phyloP scores from a whole-genome alignment of 30 jellyfish, hydroid and myxozoan genomes.

The Aurelia sp. region DNA sequence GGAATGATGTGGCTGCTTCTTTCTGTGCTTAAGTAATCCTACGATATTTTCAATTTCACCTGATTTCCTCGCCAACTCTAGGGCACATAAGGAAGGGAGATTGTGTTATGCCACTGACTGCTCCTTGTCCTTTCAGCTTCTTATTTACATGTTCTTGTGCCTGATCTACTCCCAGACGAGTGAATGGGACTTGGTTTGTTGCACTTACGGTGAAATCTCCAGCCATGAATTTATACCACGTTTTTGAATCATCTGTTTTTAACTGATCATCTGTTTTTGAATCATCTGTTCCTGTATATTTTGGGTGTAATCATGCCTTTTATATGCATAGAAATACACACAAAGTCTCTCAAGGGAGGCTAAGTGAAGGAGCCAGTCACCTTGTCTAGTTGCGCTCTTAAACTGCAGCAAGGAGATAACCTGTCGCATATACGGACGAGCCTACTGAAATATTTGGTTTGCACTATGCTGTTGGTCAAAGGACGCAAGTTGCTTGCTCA shows the following conservation, averaged over 20 bases:
- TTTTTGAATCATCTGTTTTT: not conserved
- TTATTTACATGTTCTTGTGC: conserved; percentile 30
- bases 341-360: conserved; percentile 8
- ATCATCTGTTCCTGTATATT: conserved; percentile 5
- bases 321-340: not conserved
- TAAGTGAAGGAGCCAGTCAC: conserved; percentile 8
- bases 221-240: not conserved
- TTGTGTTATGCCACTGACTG: conserved; percentile 41
- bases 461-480: not conserved
- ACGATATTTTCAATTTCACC: conserved; percentile 3
- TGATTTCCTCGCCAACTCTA: conserved; percentile 32
- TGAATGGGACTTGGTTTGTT: conserved; percentile 27
- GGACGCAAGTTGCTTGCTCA: not conserved
- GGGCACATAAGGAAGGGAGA: conserved; percentile 38
- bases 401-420: conserved; percentile 10
- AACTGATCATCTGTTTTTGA: not conserved
- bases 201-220: not conserved
- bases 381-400: conserved; percentile 1
- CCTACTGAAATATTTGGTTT: conserved; percentile 1
- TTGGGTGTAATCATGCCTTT: not conserved
- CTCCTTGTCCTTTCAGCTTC: conserved; percentile 40
- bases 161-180: conserved; percentile 40
- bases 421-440: conserved; percentile 1
- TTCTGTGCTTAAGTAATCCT: not conserved
- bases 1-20: conserved; percentile 16